These are phyloP conservation scores for Pterostichus madidus DNA, from an alignment of 2,888 invertebrate genomes.

Conservation along the genomic window DNA sequence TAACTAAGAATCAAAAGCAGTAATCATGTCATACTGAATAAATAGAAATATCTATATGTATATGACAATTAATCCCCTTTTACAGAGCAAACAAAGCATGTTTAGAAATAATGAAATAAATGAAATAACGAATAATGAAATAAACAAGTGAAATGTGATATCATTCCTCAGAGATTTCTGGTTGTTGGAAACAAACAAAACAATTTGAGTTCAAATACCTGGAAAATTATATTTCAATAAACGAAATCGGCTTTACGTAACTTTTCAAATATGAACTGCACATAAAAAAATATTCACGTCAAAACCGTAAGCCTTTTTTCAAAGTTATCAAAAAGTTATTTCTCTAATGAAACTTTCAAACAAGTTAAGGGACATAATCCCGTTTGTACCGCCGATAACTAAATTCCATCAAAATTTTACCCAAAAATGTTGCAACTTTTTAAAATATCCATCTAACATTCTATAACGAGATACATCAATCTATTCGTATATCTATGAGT, in stretches of 20 bases:
- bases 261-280: slow-evolving; percentile 25
- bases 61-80: slow-evolving; percentile 17
- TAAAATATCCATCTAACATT: no score
- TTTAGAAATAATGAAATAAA: slow-evolving; percentile 1
- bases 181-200: slow-evolving; percentile 4
- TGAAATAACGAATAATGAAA: not conserved
- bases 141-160: not conserved
- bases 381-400: not conserved
- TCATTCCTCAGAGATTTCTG: not conserved
- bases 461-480: not conserved
- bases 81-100: not conserved
- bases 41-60: no score
- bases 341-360: slow-evolving; percentile 33
- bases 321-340: slow-evolving; percentile 34
- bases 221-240: slow-evolving; percentile 44
- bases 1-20: not conserved
- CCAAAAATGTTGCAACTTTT: not conserved
- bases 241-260: slow-evolving; percentile 8
- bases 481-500: no score
- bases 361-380: slow-evolving; percentile 16
- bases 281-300: slow-evolving; percentile 35
- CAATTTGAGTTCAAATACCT: slow-evolving; percentile 5
- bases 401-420: slow-evolving; percentile 4
- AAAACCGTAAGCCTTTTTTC: slow-evolving; percentile 5
- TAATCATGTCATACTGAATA: not conserved